phyloP scores from a whole-genome alignment of 2,888 invertebrate genomes.

The Nycteola revayana region DNA sequence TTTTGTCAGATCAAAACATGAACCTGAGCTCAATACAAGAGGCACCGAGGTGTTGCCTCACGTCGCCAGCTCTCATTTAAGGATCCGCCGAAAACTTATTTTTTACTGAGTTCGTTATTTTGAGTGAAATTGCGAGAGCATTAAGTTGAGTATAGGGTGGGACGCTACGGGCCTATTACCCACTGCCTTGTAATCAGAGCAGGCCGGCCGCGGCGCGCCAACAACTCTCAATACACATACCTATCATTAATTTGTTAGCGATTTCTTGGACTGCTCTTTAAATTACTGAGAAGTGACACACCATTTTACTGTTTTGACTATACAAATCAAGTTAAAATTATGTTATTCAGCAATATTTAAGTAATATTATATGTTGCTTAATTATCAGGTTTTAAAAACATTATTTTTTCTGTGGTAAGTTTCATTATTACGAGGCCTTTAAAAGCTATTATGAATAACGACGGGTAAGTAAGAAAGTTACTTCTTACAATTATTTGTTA shows the following conservation, averaged over 20 bases:
- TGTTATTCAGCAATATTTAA: no score
- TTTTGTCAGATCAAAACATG: conserved; percentile 51
- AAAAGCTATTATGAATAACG: no score
- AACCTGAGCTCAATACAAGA: conserved; percentile 48
- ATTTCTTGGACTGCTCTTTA: conserved; percentile 46
- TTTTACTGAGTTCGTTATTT: conserved; percentile 78
- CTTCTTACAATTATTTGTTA: no score
- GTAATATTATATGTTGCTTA: no score
- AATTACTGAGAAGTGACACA: conserved; percentile 32
- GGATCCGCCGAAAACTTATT: conserved; percentile 63
- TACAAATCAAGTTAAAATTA: no score
- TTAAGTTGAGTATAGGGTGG: conserved; percentile 81
- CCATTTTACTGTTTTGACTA: conserved; percentile 21
- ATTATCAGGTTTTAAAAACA: no score
- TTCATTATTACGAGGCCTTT: no score
- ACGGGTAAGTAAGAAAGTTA: no score
- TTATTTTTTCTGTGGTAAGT: no score
- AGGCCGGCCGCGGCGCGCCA: conserved; percentile 52
- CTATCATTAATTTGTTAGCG: conserved; percentile 73
- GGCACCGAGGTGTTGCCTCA: conserved; percentile 45
- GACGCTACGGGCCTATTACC: conserved; percentile 70
- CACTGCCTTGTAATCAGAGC: conserved; percentile 75
- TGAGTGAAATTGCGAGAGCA: conserved; percentile 81
- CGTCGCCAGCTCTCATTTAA: conserved; percentile 64
- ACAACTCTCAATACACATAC: conserved; percentile 46